Evolutionary conservation across 2,797 vertebrate species (phyloP).

Genomic region (Staurois parvus): DNA sequence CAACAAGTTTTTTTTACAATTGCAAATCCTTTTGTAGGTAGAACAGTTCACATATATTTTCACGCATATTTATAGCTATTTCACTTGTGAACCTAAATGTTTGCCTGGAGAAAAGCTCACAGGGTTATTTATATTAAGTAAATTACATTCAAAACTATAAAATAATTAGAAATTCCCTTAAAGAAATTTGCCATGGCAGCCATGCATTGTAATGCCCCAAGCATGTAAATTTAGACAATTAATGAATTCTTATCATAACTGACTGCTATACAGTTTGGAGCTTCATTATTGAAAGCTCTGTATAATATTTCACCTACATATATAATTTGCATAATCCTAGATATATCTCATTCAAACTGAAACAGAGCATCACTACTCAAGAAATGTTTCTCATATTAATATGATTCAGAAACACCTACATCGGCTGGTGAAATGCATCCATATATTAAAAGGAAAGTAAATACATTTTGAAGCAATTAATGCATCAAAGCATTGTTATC

Average conservation of each 20-base stretch:
- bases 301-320: background rate
- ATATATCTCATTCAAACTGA: background rate
- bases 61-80: too few relatives aligned
- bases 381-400: background rate
- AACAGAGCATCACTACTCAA: background rate
- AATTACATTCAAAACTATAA: background rate
- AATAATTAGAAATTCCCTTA: background rate
- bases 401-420: background rate
- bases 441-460: background rate
- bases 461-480: background rate
- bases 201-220: background rate
- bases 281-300: background rate
- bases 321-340: background rate
- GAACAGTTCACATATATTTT: too few relatives aligned
- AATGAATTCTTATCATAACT: background rate
- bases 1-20: too few relatives aligned
- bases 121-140: background rate
- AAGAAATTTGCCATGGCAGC: background rate
- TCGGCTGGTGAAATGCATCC: background rate
- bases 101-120: background rate
- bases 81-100: background rate
- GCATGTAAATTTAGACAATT: background rate
- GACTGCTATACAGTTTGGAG: background rate
- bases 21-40: too few relatives aligned
- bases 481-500: background rate